These are phyloP conservation scores for Sparus aurata DNA, from an alignment of 2,797 vertebrate genomes.

Conservation along the genomic window DNA sequence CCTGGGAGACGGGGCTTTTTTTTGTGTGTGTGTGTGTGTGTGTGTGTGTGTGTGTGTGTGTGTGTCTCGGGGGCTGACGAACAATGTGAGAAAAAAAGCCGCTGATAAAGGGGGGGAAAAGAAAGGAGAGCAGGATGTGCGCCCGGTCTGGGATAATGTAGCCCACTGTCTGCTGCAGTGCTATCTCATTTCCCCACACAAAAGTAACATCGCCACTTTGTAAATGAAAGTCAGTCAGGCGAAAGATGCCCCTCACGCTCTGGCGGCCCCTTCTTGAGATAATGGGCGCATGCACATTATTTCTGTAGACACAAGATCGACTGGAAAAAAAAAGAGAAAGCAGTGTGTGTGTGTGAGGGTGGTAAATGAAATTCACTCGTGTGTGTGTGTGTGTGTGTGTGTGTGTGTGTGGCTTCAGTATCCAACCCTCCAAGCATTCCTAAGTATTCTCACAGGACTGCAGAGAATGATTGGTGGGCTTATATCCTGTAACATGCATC, in stretches of 20 bases:
- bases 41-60: too few relatives aligned
- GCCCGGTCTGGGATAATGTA: constrained; percentile 69
- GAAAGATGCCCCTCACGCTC: constrained; percentile 78
- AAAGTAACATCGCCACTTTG: constrained; percentile 82
- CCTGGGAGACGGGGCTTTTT: constrained; percentile 72
- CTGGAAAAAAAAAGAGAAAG: constrained; percentile 40
- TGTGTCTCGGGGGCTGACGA: constrained; percentile 73
- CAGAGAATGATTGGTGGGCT: constrained; percentile 50
- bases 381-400: constrained; percentile 8
- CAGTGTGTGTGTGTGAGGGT: constrained; percentile 52
- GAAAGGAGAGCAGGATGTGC: constrained; percentile 60
- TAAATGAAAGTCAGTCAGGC: constrained; percentile 82
- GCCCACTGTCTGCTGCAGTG: constrained; percentile 74
- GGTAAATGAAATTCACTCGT: constrained; percentile 67
- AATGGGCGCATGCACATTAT: constrained; percentile 73
- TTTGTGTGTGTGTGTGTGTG: neutral
- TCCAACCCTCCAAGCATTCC: constrained; percentile 49
- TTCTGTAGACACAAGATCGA: constrained; percentile 75
- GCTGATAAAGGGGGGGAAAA: constrained; percentile 61
- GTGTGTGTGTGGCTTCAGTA: constrained; percentile 18
- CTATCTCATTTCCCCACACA: constrained; percentile 81
- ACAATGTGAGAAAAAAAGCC: constrained; percentile 74
- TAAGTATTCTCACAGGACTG: constrained; percentile 56
- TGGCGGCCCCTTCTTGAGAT: constrained; percentile 72
- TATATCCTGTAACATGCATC: constrained; percentile 48